Conservation (phyloP, 64 coral and sea anemone species). For the Montipora foliosa region DNA sequence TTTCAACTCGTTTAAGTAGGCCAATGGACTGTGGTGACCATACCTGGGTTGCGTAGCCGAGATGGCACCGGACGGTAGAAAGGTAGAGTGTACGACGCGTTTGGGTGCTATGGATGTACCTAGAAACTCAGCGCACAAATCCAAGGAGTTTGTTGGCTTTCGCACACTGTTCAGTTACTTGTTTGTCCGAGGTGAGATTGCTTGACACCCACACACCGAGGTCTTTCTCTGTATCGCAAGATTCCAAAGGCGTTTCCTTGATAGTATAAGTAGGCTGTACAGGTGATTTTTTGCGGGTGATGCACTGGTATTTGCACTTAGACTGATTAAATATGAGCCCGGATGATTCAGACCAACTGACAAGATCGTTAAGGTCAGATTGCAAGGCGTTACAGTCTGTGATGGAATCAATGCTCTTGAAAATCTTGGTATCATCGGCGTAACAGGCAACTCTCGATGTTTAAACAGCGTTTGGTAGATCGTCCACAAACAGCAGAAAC, state of each 20-base stretch:
- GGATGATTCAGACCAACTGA: no score
- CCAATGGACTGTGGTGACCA: slow-evolving; percentile 15
- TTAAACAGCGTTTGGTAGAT: no score
- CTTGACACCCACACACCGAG: slow-evolving; percentile 70
- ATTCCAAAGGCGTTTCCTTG: slow-evolving; percentile 45
- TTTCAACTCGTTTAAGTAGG: slow-evolving; percentile 4
- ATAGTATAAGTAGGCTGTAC: no score
- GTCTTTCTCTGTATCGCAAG: slow-evolving; percentile 77
- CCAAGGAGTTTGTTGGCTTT: slow-evolving; percentile 62
- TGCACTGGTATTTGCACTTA: no score
- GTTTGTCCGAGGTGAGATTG: slow-evolving; percentile 65
- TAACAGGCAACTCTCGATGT: no score
- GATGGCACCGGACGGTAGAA: slow-evolving; percentile 25
- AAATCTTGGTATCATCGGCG: no score
- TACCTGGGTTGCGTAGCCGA: slow-evolving; percentile 24
- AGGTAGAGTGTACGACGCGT: slow-evolving; percentile 33
- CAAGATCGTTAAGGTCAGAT: no score
- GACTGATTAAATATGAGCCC: no score
- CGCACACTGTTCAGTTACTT: slow-evolving; percentile 23
- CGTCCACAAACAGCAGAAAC: no score
- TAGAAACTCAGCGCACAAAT: slow-evolving; percentile 22
- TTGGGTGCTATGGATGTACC: slow-evolving; percentile 28
- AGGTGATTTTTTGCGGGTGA: no score
- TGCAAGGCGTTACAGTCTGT: no score
- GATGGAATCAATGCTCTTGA: no score